These are phyloP conservation scores for Troides helena DNA, from an alignment of 2,888 invertebrate genomes.

Conservation along the genomic window DNA sequence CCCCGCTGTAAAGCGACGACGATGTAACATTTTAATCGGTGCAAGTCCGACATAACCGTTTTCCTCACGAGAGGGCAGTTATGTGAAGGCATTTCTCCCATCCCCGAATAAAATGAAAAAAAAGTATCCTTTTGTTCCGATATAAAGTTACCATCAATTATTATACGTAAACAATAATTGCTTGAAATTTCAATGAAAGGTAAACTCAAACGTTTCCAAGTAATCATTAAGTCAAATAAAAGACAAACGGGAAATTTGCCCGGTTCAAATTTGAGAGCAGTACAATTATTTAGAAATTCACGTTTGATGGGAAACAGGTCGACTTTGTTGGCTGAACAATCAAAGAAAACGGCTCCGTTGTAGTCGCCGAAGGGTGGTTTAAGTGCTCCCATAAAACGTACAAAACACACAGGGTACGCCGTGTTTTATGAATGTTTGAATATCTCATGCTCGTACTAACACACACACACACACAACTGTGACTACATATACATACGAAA, in stretches of 20 bases:
- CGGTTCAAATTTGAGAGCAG: not conserved
- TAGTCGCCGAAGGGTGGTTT: conserved; percentile 49
- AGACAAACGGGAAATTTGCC: not conserved
- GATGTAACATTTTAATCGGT: no score
- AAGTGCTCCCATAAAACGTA: conserved; percentile 55
- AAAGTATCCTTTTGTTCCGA: not conserved
- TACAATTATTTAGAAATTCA: conserved; percentile 12
- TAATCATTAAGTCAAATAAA: not conserved
- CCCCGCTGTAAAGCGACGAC: no score
- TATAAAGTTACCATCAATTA: not conserved
- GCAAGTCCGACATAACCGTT: no score
- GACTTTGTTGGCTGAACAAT: conserved; percentile 23
- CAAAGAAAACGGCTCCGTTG: conserved; percentile 20
- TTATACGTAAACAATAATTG: not conserved
- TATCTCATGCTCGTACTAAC: conserved; percentile 46
- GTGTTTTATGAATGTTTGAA: conserved; percentile 47
- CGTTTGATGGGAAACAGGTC: conserved; percentile 5
- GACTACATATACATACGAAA: conserved; percentile 32
- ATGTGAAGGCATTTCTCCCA: no score
- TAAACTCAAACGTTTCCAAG: not conserved
- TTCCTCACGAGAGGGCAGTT: no score
- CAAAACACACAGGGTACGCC: conserved; percentile 48
- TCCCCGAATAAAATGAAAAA: no score
- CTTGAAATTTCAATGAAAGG: not conserved
- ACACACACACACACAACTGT: conserved; percentile 27